A percentile compares a stretch with the other conserved stretches of the same genome.
These are phyloP conservation scores for Melanerpes formicivorus DNA, from an alignment of 2,113 vertebrate species.

Conservation along the genomic window DNA sequence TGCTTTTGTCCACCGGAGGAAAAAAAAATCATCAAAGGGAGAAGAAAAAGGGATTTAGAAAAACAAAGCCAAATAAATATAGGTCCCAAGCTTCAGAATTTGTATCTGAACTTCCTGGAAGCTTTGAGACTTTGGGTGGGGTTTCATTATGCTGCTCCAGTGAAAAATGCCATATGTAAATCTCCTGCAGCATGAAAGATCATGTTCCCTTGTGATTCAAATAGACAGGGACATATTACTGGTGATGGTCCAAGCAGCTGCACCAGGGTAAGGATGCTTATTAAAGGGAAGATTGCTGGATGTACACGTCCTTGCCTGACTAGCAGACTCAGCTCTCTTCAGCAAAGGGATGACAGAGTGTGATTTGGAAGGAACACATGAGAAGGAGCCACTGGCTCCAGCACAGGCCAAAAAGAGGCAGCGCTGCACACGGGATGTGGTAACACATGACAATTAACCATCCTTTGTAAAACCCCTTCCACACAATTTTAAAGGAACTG, in stretches of 20 bases:
- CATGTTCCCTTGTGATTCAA: neutral
- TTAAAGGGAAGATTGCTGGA: neutral
- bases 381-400: neutral
- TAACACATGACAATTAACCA: neutral
- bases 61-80: slow-evolving; percentile 21
- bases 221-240: neutral
- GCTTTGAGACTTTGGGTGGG: slow-evolving; percentile 16
- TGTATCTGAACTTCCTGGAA: slow-evolving; percentile 41
- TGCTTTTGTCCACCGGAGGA: neutral
- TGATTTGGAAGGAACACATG: neutral
- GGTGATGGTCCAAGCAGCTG: slow-evolving; percentile 44
- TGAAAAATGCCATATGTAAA: slow-evolving; percentile 46
- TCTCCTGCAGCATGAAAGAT: slow-evolving; percentile 42
- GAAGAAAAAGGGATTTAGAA: neutral
- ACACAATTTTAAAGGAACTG: neutral
- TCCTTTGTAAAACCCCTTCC: neutral
- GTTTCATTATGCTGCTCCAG: slow-evolving; percentile 1
- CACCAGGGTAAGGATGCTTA: neutral
- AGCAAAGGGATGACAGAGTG: neutral
- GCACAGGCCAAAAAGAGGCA: neutral
- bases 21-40: slow-evolving; percentile 27
- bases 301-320: neutral
- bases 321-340: neutral
- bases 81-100: neutral
- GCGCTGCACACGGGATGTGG: neutral